These are phyloP conservation scores for Phrynocephalus vlangalii DNA, from an alignment of 2,797 vertebrate species.

Conservation along the genomic window DNA sequence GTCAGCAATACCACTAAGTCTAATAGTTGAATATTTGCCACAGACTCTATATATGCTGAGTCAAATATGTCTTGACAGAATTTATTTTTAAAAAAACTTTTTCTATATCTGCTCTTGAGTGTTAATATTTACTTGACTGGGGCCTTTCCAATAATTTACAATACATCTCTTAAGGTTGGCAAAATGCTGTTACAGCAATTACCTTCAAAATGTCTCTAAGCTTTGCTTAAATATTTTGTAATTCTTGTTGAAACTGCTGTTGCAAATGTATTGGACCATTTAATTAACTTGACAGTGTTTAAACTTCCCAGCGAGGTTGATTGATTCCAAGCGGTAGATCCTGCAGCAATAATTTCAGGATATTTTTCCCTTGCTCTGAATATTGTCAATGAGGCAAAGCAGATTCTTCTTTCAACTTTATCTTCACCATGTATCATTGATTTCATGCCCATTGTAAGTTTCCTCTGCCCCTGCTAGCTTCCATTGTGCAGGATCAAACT, in stretches of 20 bases:
- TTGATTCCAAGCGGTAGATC: constrained; percentile 70
- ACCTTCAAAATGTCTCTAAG: constrained; percentile 56
- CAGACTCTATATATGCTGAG: constrained; percentile 16
- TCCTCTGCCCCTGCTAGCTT: neutral
- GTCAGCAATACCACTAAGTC: neutral
- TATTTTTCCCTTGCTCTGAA: constrained; percentile 49
- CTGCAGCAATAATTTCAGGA: constrained; percentile 61
- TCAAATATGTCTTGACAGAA: constrained; percentile 29
- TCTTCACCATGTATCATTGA: constrained; percentile 4
- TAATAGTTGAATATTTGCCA: constrained; percentile 10
- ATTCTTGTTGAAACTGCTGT: constrained; percentile 59
- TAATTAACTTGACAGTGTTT: constrained; percentile 73
- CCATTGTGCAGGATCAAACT: neutral
- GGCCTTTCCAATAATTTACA: constrained; percentile 54
- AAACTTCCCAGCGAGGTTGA: constrained; percentile 68
- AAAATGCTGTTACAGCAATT: constrained; percentile 62
- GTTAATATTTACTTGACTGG: constrained; percentile 58
- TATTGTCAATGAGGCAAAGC: constrained; percentile 66
- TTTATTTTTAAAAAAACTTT: constrained; percentile 45
- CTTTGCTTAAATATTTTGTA: constrained; percentile 57
- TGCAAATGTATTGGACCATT: constrained; percentile 69
- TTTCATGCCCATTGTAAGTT: constrained; percentile 1
- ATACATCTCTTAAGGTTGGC: constrained; percentile 52
- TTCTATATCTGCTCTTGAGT: constrained; percentile 30
- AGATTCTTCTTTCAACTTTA: neutral